Percentiles rank a stretch among this genome's conserved stretches.
phyloP scores from a whole-genome alignment of 2,888 invertebrate species.

The Lacanobia wlatinum region DNA sequence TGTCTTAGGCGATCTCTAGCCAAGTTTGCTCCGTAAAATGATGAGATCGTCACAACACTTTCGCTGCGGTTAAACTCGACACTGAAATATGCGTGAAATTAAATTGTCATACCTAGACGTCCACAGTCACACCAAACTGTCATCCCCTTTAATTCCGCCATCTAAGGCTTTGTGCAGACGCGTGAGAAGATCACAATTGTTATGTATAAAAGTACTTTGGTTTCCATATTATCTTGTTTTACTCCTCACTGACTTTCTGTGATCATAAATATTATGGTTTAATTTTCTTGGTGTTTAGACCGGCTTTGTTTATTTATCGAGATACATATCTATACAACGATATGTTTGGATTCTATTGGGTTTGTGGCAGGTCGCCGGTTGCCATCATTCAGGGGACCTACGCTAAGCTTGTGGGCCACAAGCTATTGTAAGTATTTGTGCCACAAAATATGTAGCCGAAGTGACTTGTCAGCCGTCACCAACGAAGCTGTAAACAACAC shows the following conservation, averaged over 20 bases:
- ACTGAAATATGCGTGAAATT: background rate
- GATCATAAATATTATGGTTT: slow-evolving; percentile 57
- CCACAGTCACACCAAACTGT: slow-evolving; percentile 25
- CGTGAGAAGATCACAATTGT: slow-evolving; percentile 66
- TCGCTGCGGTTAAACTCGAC: too few relatives aligned
- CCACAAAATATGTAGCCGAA: background rate
- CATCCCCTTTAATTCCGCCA: background rate
- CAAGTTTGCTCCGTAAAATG: too few relatives aligned
- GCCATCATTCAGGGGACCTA: background rate
- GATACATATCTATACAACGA: background rate
- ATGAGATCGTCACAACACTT: too few relatives aligned
- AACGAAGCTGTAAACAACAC: background rate
- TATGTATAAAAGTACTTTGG: slow-evolving; percentile 48
- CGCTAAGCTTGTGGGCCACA: background rate
- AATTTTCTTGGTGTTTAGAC: slow-evolving; percentile 32
- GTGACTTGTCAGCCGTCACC: background rate
- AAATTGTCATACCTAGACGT: slow-evolving; percentile 25
- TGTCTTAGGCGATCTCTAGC: too few relatives aligned
- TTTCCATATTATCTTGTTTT: slow-evolving; percentile 57
- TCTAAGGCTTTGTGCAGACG: slow-evolving; percentile 22
- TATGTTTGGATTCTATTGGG: background rate
- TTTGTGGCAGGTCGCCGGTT: background rate
- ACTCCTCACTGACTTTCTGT: slow-evolving; percentile 34
- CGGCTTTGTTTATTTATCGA: background rate
- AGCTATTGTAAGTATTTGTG: background rate